These are phyloP conservation scores for Drosophila subobscura DNA, from an alignment of 1,140 invertebrate species.

Conservation along the genomic window DNA sequence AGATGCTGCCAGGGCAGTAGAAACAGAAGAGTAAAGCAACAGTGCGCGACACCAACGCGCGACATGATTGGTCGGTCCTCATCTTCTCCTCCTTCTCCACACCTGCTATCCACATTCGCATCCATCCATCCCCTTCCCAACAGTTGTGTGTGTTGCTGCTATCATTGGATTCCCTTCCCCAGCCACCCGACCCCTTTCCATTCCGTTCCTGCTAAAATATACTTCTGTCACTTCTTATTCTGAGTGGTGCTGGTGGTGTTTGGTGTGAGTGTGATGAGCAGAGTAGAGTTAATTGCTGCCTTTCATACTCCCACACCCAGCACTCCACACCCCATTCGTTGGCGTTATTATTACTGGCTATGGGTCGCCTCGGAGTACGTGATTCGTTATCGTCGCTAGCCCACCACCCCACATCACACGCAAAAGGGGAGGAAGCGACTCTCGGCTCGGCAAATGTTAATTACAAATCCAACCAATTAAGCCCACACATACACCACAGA, in stretches of 20 bases:
- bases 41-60: conserved; percentile 52
- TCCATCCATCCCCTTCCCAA: conserved; percentile 6
- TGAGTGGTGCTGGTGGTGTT: background rate
- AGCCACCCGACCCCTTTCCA: no score
- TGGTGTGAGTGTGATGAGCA: conserved; percentile 37
- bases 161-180: conserved; percentile 19
- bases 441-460: conserved; percentile 42
- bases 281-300: conserved; percentile 64
- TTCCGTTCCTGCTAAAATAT: background rate
- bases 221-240: no score
- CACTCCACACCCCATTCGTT: conserved; percentile 25
- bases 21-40: conserved; percentile 63
- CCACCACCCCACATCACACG: background rate
- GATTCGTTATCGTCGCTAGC: conserved; percentile 59
- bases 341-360: conserved; percentile 50
- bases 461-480: conserved; percentile 60
- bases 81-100: conserved; percentile 29
- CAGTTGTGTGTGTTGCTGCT: conserved; percentile 1
- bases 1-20: conserved; percentile 33
- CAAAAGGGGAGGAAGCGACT: conserved; percentile 35
- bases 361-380: conserved; percentile 21
- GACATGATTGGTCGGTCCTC: conserved; percentile 70
- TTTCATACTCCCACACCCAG: conserved; percentile 22
- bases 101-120: background rate
- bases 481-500: conserved; percentile 4